Base-by-base conservation (phyloP, 1,140 invertebrate genomes). In the Procambarus virginalis region DNA sequence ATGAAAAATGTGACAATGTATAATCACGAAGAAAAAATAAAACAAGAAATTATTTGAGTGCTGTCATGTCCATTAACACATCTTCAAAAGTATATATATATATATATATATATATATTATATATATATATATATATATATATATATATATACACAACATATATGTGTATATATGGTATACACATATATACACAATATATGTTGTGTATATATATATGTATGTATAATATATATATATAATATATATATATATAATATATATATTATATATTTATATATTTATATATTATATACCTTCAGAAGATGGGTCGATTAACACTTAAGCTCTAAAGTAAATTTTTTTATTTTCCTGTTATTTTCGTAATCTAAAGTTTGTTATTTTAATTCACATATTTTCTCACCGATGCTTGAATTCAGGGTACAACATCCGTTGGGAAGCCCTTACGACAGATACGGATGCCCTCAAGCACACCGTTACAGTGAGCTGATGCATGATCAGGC, bases 401-500 rank as follows among this genome's bases (percentile, higher is more conserved):
- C 86, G 86, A 12, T 83, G 86, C 86, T 64, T 89, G 51, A 89
- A 89, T 80, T 89, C 86, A 8, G 60, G 48, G 58, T 89, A 89
- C 20, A 45, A 1, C 79, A 89, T 83, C 73, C 86, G 83, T 89
- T 51, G 86, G 86, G 86, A 89, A 89, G 80, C 68, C 68, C n/a
- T 73, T 89, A 17, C 80, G 79, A 64, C 86, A 89, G 55, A 89
- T 89, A 77, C 86, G 79, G 70, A 89, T 89, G 22, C 86, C 86
- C 68, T 89, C 86, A 89, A 89, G 86, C 64, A 89, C 86, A 83
- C 86, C 86, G 64, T 89, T 89, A 68, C 86, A 89, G 86, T 89
- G 49, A 89, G 79, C 80, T 89, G 86, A 34, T 89, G 86, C 86
- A 89, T 89, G 17, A 89, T 73, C 12, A 89, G 34, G n/a, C 68